Conservation (phyloP, 2,113 vertebrate species). For the Odocoileus virginianus region DNA sequence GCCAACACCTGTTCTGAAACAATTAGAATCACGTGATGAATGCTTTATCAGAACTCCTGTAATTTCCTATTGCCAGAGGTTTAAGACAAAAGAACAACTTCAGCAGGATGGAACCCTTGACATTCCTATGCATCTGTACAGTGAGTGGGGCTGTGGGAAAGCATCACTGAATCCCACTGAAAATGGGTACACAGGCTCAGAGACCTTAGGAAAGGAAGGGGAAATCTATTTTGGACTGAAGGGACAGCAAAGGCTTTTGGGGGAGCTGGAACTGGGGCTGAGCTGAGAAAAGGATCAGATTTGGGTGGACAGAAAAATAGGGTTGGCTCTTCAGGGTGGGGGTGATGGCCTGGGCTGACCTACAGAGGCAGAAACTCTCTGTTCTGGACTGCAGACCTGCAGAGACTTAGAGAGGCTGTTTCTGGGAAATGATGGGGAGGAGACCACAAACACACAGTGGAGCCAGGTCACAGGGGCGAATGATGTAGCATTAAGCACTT, state of each 20-base stretch:
- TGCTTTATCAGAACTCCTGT: not conserved
- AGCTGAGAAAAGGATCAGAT: not conserved
- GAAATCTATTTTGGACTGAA: not conserved
- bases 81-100: not conserved
- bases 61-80: not conserved
- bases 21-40: not conserved
- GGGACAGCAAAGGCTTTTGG: not conserved
- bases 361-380: not conserved
- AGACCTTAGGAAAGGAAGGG: not conserved
- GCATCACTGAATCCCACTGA: not conserved
- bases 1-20: not conserved
- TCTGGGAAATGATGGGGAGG: not conserved
- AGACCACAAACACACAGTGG: not conserved
- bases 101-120: not conserved
- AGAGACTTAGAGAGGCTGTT: not conserved
- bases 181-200: no score
- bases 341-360: no score
- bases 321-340: not conserved
- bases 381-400: not conserved
- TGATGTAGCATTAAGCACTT: not conserved
- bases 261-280: not conserved
- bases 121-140: not conserved
- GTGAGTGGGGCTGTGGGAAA: not conserved
- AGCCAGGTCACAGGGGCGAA: not conserved
- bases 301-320: not conserved